Percentiles rank a stretch among this genome's conserved stretches.
phyloP scores from a whole-genome alignment of 2,113 vertebrate genomes.

The Tragelaphus strepsiceros region DNA sequence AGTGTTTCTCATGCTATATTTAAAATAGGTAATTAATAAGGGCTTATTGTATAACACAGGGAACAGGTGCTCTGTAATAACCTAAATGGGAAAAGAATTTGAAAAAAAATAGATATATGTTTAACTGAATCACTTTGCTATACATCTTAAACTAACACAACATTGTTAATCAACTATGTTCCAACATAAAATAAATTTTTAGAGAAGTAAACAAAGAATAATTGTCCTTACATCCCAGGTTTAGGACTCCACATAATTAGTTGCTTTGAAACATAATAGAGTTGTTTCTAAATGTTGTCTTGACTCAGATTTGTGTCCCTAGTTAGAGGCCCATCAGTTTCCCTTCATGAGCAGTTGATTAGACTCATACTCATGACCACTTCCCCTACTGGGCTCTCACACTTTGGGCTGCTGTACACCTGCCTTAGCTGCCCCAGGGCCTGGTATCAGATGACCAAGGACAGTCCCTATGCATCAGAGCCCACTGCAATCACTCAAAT shows the following conservation, averaged over 20 bases:
- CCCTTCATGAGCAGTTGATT: not conserved
- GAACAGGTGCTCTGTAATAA: not conserved
- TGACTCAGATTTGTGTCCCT: not conserved
- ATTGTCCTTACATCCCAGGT: not conserved
- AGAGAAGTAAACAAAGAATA: not conserved
- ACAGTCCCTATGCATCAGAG: not conserved
- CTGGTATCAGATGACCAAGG: not conserved
- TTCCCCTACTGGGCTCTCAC: not conserved
- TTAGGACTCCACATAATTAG: not conserved
- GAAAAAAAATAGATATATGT: not conserved
- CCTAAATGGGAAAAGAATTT: not conserved
- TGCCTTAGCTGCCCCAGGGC: not conserved
- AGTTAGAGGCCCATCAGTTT: not conserved
- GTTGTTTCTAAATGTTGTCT: not conserved
- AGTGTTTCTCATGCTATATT: not conserved
- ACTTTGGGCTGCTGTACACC: not conserved
- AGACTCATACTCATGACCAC: not conserved
- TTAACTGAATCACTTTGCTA: not conserved
- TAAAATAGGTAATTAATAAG: not conserved
- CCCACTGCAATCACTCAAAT: not conserved
- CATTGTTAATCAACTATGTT: not conserved
- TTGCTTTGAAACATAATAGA: not conserved
- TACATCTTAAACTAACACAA: not conserved
- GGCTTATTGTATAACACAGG: not conserved
- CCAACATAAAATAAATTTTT: not conserved